Evolutionary conservation across 2,888 invertebrate species (phyloP).

Genomic region (Bursaphelenchus okinawaensis): DNA sequence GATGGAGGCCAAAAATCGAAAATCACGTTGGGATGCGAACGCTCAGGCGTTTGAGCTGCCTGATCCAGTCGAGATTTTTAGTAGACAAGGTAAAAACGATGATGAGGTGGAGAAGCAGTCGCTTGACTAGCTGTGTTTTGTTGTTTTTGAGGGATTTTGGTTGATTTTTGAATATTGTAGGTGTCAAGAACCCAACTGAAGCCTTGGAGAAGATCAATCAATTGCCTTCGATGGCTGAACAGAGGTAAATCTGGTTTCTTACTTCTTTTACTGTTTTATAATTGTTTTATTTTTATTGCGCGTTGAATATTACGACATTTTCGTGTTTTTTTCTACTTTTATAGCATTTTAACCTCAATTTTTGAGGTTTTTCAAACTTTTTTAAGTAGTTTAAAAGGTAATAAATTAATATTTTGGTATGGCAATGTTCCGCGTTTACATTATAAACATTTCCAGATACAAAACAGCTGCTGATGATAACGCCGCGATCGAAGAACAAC

Average conservation of each 20-base stretch:
- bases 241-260: background rate
- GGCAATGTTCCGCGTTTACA: no score
- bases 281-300: background rate
- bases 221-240: background rate
- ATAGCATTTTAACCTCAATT: background rate
- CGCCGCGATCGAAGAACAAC: slow-evolving; percentile 2
- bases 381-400: no score
- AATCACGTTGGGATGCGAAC: slow-evolving; percentile 7
- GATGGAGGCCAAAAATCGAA: background rate
- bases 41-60: background rate
- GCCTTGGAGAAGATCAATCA: background rate
- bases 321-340: background rate
- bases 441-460: slow-evolving; percentile 7
- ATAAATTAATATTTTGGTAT: no score
- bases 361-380: no score
- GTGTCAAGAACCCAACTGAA: background rate
- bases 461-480: background rate
- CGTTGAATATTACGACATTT: background rate
- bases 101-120: no score
- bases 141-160: no score
- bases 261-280: no score
- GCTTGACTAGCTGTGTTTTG: no score
- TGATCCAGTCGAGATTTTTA: background rate
- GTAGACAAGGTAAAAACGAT: background rate
- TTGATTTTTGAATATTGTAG: background rate